Evolutionary conservation across 2,113 vertebrate genomes (phyloP), one percentile per base, ranked within the genome.

Genomic region (Cochlearius cochlearius): DNA sequence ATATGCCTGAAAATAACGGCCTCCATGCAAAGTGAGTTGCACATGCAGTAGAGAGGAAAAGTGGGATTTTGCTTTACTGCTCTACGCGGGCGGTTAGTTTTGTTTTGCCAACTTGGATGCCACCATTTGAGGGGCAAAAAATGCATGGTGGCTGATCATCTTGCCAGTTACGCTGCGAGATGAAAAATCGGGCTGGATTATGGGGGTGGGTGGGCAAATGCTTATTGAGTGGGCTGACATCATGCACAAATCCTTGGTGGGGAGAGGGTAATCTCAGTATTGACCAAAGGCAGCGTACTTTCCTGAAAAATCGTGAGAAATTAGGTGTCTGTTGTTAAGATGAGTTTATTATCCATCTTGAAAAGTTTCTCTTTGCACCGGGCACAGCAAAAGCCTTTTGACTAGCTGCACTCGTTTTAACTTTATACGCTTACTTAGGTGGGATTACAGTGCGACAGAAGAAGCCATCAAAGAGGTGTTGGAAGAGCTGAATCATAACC

Each of bases 1-100:
- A 99, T 73, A 98, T 99, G 90, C 99, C 99, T 7, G 99, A 99
- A 95, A 98, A 99, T 72, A 99, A 99, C 6, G 98, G 99, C 77
- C 98, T 99, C 41, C 98, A 99, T 71, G 84, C 98, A 91, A 98
- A 98, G 99, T 99, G 94, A 81, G 96, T 94, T 10, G 20, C 17
- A 10, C 38, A 26, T 18, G 23, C 84, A 86, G 30, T 3, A 53
- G 45, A 47, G 38, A 23, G 25, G 8, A 30, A 30, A 69, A 66
- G 20, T 11, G 13, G 55, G 27, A 20, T 23, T 75, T 66, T 75
- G 15, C 63, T 56, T 77, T 55, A 18, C 45, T 55, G 32, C 34
- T 87, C 69, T 81, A 8, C 22, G 5, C 2, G 1, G 34, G n/a
- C 43, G 55, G 50, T n/a, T 80, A 26, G 15, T 38, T 92, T 75